Evolutionary conservation across 2,888 invertebrate species (phyloP).

Genomic region (Calameuta pallipes): DNA sequence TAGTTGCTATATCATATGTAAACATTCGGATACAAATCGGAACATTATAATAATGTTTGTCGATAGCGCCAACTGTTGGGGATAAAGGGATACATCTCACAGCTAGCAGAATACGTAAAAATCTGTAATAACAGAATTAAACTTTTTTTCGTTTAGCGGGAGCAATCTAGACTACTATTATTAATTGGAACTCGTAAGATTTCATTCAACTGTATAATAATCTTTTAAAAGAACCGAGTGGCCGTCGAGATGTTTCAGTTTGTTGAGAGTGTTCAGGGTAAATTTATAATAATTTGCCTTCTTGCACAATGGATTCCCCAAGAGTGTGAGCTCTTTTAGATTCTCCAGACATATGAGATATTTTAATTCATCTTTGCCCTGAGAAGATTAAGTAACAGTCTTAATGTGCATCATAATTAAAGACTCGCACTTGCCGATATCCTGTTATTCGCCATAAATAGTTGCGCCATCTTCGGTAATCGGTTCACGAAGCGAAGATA

Average conservation of each 20-base stretch:
- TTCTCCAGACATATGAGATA: conserved; percentile 9
- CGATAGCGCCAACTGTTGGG: neutral
- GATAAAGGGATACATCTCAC: neutral
- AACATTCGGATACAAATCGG: neutral
- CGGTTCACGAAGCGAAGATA: conserved; percentile 30
- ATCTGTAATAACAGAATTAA: neutral
- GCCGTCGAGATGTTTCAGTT: conserved; percentile 4
- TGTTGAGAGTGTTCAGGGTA: neutral
- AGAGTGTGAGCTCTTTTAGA: conserved; percentile 26
- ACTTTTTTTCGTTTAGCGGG: neutral
- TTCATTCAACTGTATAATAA: neutral
- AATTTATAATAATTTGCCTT: conserved; percentile 6
- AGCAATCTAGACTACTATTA: neutral
- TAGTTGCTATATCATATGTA: neutral
- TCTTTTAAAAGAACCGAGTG: neutral
- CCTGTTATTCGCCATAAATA: conserved; percentile 41
- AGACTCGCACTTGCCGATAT: conserved; percentile 31
- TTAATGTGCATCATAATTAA: neutral
- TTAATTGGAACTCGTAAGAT: neutral
- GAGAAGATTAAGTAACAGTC: neutral
- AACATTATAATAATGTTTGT: neutral
- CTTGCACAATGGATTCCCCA: conserved; percentile 25
- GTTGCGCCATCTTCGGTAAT: conserved; percentile 30
- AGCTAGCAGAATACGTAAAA: neutral
- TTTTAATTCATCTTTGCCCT: conserved; percentile 4